Conservation (phyloP, 92 coral and sea anemone genomes). For the Chrysogorgia sp. region DNA sequence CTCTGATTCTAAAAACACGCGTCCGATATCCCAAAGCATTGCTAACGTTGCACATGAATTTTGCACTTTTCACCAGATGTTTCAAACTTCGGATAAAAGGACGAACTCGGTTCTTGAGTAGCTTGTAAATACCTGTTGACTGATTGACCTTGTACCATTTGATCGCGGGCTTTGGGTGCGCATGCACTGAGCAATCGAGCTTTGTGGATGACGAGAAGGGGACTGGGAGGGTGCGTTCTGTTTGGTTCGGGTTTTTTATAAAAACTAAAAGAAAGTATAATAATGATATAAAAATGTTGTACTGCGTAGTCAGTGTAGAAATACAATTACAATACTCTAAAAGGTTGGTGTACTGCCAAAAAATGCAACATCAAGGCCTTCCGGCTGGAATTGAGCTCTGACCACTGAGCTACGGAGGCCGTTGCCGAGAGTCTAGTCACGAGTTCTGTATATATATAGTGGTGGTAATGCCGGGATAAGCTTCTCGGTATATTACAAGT, state of each 20-base stretch:
- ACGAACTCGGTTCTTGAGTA: no score
- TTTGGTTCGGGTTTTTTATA: neutral
- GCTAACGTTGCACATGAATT: slow-evolving; percentile 82
- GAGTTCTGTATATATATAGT: no score
- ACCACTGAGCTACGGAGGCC: no score
- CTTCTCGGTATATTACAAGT: no score
- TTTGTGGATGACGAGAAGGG: neutral
- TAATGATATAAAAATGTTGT: neutral
- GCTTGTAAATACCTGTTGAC: no score
- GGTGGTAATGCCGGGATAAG: no score
- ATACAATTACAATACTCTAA: no score
- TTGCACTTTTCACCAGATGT: slow-evolving; percentile 30
- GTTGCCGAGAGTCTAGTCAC: no score
- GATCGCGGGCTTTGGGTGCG: slow-evolving; percentile 10
- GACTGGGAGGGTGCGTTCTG: neutral
- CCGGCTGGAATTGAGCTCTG: no score
- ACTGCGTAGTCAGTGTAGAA: no score
- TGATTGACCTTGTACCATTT: slow-evolving; percentile 27
- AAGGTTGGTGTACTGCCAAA: no score
- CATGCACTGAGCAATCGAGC: slow-evolving; percentile 7
- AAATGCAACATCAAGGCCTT: no score
- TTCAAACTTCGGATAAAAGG: neutral
- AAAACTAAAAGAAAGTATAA: slow-evolving; percentile 2
- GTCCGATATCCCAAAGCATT: slow-evolving; percentile 80
- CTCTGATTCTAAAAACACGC: slow-evolving; percentile 68